These are phyloP conservation scores for Nematostella vectensis DNA, from an alignment of 92 coral and sea anemone genomes.

Conservation along the genomic window DNA sequence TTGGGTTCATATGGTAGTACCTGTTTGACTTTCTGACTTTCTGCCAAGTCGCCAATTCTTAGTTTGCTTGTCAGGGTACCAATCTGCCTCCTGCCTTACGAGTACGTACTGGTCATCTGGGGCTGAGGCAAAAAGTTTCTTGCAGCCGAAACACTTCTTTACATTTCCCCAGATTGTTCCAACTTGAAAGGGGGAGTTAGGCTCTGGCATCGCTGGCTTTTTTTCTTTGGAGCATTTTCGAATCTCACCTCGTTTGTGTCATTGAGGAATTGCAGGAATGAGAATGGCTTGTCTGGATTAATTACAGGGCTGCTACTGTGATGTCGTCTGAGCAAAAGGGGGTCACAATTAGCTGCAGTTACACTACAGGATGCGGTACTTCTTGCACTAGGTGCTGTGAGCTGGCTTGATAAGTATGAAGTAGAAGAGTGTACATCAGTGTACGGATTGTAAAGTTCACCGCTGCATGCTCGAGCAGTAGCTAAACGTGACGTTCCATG, in stretches of 20 bases:
- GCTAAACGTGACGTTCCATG: no score
- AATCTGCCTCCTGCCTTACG: slow-evolving; percentile 31
- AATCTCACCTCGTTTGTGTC: neutral
- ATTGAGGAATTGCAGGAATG: slow-evolving; percentile 10
- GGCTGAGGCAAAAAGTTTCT: slow-evolving; percentile 30
- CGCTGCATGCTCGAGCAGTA: no score
- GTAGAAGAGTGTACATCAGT: no score
- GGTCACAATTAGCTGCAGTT: no score
- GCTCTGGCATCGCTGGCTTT: slow-evolving; percentile 29
- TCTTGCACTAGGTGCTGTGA: neutral
- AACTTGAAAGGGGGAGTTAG: slow-evolving; percentile 25
- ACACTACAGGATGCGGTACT: neutral
- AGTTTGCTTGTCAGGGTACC: slow-evolving; percentile 23
- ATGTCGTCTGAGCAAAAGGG: neutral
- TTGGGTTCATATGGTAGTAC: slow-evolving; percentile 27
- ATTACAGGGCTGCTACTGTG: neutral
- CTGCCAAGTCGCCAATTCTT: slow-evolving; percentile 23
- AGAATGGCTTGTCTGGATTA: slow-evolving; percentile 7
- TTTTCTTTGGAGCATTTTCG: neutral
- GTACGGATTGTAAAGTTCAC: no score
- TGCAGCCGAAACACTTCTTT: slow-evolving; percentile 40
- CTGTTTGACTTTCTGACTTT: slow-evolving; percentile 24
- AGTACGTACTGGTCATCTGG: slow-evolving; percentile 47
- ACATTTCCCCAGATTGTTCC: slow-evolving; percentile 52
- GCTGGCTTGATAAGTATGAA: neutral